Conservation (phyloP, 1,140 invertebrate species). For the Forficula auricularia region DNA sequence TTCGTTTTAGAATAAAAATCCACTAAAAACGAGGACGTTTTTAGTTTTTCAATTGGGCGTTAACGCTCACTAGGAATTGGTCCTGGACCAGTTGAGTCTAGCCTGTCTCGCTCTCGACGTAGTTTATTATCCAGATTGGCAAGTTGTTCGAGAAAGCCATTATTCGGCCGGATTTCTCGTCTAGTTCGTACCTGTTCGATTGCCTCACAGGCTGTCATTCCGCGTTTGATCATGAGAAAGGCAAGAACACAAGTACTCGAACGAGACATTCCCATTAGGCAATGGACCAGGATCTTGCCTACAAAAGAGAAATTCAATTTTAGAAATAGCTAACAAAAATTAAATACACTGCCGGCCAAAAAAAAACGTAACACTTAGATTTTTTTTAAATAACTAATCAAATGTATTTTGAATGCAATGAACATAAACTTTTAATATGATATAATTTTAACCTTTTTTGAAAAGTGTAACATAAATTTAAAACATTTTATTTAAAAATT, state of each 20-base stretch:
- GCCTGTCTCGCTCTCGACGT: constrained; percentile 26
- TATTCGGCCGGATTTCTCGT: constrained; percentile 56
- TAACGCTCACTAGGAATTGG: too few relatives aligned
- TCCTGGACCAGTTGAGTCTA: constrained; percentile 6
- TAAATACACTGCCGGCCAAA: background rate
- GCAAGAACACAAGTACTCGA: constrained; percentile 63
- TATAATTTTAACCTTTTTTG: too few relatives aligned
- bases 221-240: constrained; percentile 64
- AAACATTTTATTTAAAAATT: too few relatives aligned
- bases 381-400: too few relatives aligned
- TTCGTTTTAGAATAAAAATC: too few relatives aligned
- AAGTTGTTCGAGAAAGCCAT: constrained; percentile 61
- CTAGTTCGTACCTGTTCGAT: constrained; percentile 43
- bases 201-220: constrained; percentile 58
- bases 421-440: too few relatives aligned
- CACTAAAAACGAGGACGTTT: too few relatives aligned
- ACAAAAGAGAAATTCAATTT: constrained; percentile 11
- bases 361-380: too few relatives aligned
- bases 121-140: constrained; percentile 49
- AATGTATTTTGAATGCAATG: too few relatives aligned
- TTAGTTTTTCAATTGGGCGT: too few relatives aligned
- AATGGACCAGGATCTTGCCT: constrained; percentile 67
- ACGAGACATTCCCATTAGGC: constrained; percentile 61
- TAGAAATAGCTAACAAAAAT: background rate
- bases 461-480: too few relatives aligned